Conservation (phyloP, 2,113 vertebrate species). For the Columba livia region DNA sequence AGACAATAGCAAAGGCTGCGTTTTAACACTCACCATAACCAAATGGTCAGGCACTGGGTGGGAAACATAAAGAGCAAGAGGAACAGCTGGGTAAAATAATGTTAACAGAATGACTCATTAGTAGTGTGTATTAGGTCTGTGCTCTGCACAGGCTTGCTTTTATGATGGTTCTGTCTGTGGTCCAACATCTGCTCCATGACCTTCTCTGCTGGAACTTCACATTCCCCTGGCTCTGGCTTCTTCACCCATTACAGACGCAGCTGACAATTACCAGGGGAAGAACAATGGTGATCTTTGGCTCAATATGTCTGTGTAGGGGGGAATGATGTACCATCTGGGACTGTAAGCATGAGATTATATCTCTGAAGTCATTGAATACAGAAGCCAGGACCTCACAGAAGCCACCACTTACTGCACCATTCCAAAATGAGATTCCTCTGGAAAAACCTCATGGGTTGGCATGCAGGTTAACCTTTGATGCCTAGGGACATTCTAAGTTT, state of each 20-base stretch:
- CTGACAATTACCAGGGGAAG: background rate
- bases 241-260: background rate
- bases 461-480: background rate
- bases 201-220: background rate
- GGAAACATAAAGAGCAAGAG: background rate
- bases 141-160: background rate
- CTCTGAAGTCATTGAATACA: background rate
- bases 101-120: background rate
- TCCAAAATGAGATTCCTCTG: background rate
- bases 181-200: background rate
- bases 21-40: background rate
- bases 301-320: too few species aligned
- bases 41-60: background rate
- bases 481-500: background rate
- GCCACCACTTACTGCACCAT: background rate
- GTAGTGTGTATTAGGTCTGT: background rate
- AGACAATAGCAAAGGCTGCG: background rate
- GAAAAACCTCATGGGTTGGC: background rate
- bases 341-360: background rate
- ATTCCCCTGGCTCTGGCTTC: background rate
- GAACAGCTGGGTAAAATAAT: background rate
- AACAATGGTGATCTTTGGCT: background rate
- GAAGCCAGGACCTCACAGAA: background rate
- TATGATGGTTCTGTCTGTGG: background rate
- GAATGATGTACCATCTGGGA: fast-evolving